These are phyloP conservation scores for Ptilorrhoa leucosticta DNA, from an alignment of 2,113 vertebrate species.

Conservation along the genomic window DNA sequence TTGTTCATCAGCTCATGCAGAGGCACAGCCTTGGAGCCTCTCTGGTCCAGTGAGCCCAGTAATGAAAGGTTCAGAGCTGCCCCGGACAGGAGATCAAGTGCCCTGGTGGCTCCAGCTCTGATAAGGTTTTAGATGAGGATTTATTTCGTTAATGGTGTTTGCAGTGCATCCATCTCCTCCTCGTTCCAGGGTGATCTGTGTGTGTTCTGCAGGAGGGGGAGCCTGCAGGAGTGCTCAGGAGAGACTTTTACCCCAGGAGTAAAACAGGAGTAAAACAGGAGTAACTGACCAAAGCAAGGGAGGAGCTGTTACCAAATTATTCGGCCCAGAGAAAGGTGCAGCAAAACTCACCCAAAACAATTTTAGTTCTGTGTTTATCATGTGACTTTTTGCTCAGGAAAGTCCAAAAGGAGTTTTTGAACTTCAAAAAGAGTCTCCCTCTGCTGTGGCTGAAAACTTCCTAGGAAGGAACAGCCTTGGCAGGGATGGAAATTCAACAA, in stretches of 20 bases:
- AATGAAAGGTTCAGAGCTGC: constrained; percentile 49
- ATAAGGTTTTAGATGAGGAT: constrained; percentile 34
- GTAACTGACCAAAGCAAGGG: neutral
- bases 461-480: too few species aligned
- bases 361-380: neutral
- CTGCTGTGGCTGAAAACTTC: too few species aligned
- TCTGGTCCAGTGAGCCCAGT: constrained; percentile 49
- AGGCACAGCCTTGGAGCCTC: constrained; percentile 15
- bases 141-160: constrained; percentile 27
- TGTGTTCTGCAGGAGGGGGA: neutral
- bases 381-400: neutral
- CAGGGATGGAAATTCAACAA: neutral
- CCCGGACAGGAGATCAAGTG: neutral
- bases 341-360: neutral
- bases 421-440: too few species aligned
- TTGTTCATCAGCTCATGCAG: neutral
- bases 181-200: neutral
- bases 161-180: neutral
- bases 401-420: neutral
- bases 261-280: neutral
- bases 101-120: neutral
- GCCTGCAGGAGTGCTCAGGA: neutral
- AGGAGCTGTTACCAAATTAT: neutral
- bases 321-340: neutral
- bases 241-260: neutral